These are phyloP conservation scores for Drosophila virilis DNA, from an alignment of 1,140 invertebrate genomes.

Conservation along the genomic window DNA sequence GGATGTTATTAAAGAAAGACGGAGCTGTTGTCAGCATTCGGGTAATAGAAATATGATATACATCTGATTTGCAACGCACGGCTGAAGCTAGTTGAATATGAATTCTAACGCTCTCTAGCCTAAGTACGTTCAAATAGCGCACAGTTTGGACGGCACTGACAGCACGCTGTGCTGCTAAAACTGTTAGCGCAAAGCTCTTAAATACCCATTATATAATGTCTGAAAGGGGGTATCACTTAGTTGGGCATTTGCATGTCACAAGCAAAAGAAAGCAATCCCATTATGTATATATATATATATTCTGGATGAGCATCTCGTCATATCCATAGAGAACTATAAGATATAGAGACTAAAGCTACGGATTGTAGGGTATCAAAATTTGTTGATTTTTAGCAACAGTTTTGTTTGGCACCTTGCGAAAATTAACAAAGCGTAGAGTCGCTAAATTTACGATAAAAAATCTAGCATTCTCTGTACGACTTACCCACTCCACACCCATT, in stretches of 20 bases:
- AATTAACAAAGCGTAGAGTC: no score
- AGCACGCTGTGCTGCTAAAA: conserved; percentile 29
- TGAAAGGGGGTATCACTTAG: neutral
- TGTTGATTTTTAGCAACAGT: no score
- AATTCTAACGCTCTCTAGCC: neutral
- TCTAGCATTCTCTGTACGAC: no score
- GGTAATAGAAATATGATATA: conserved; percentile 23
- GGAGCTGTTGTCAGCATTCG: conserved; percentile 14
- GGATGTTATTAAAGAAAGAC: conserved; percentile 7
- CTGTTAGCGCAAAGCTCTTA: conserved; percentile 13
- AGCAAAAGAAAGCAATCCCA: no score
- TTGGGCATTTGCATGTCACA: neutral
- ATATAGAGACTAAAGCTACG: no score
- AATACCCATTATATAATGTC: neutral
- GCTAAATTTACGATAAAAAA: no score
- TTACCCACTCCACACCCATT: no score
- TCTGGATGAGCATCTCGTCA: no score
- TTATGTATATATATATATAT: neutral
- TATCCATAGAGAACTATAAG: no score
- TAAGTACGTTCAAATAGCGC: conserved; percentile 5
- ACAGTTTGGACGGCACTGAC: conserved; percentile 20
- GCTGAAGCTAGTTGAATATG: neutral
- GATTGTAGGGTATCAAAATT: no score
- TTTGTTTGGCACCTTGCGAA: no score
- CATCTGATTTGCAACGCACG: neutral